Conservation (phyloP, 2,113 vertebrate genomes). For the Semicossyphus pulcher region DNA sequence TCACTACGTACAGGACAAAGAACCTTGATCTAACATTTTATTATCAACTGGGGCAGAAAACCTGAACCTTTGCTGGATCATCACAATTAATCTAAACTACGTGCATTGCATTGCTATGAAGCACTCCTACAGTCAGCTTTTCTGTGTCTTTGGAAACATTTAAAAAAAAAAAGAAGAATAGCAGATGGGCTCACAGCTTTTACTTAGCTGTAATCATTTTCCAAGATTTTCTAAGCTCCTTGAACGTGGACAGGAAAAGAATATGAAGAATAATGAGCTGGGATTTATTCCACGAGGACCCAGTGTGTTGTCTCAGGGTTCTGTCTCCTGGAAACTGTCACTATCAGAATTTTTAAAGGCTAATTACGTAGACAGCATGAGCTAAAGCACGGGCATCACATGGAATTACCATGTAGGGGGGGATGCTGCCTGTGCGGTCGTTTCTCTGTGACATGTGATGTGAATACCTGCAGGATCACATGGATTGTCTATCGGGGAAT, state of each 20-base stretch:
- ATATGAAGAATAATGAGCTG: neutral
- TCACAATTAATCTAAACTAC: too few relatives aligned
- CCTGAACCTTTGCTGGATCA: too few relatives aligned
- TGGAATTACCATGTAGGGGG: neutral
- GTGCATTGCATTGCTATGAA: too few relatives aligned
- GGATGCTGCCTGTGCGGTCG: neutral
- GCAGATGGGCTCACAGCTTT: too few relatives aligned
- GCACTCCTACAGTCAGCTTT: too few relatives aligned
- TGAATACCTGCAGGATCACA: neutral
- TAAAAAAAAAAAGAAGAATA: too few relatives aligned
- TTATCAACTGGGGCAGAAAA: too few relatives aligned
- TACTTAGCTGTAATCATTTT: too few relatives aligned
- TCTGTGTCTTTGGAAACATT: too few relatives aligned
- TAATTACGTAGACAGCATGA: neutral
- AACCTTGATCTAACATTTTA: too few relatives aligned
- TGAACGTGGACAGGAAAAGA: neutral
- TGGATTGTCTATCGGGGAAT: neutral
- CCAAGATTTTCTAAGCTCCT: neutral
- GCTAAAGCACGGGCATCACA: neutral
- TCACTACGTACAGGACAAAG: too few relatives aligned
- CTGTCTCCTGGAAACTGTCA: conserved; percentile 27
- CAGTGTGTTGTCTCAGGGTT: conserved; percentile 78
- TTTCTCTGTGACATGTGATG: neutral
- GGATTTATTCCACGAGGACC: neutral
- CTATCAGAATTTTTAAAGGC: neutral